Evolutionary conservation across 2,113 vertebrate genomes (phyloP).

Genomic region (Halcyon malimbica): DNA sequence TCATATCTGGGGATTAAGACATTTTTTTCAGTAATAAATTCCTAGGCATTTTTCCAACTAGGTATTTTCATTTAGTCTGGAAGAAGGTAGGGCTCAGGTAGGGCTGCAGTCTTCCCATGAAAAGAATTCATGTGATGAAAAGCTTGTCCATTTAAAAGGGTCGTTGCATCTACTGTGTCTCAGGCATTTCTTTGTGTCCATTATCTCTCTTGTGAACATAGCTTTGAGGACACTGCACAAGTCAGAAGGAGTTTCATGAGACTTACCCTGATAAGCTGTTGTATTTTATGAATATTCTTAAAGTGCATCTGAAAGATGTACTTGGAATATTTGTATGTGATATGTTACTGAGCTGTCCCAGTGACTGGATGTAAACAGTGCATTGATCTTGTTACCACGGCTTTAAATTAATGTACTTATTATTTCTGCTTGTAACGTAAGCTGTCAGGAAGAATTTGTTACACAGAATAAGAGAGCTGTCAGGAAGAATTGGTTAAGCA

Average conservation of each 20-base stretch:
- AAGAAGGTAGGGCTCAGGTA: not conserved
- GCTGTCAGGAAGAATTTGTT: not conserved
- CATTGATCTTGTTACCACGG: not conserved
- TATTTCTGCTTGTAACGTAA: not conserved
- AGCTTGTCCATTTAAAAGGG: not conserved
- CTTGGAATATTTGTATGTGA: not conserved
- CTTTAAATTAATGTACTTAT: conserved; percentile 4
- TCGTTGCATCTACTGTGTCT: not conserved
- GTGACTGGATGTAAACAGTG: not conserved
- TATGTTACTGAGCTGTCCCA: not conserved
- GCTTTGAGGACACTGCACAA: not conserved
- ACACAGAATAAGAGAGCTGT: not conserved
- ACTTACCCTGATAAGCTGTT: not conserved
- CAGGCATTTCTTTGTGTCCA: not conserved
- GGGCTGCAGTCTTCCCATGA: not conserved
- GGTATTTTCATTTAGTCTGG: not conserved
- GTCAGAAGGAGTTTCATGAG: not conserved
- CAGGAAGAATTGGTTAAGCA: not conserved
- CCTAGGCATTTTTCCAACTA: not conserved
- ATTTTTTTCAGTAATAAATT: not conserved
- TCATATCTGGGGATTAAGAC: not conserved
- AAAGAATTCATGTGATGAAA: not conserved
- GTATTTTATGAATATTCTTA: conserved; percentile 12
- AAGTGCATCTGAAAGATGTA: not conserved
- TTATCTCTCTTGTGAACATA: not conserved